phyloP scores from a whole-genome alignment of 2,113 vertebrate species.

The Chinchilla lanigera region DNA sequence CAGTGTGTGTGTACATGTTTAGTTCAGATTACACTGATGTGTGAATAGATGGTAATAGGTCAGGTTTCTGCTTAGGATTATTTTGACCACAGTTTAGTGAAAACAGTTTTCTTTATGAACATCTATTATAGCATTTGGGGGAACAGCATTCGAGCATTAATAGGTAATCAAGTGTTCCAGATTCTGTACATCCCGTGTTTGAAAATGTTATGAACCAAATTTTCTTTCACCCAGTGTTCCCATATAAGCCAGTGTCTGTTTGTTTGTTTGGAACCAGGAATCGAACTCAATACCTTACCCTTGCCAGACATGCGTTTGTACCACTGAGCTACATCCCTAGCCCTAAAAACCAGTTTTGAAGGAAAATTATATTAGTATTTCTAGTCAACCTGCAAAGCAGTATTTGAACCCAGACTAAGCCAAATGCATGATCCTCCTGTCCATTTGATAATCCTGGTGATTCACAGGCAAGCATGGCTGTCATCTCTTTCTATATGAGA shows the following conservation, averaged over 20 bases:
- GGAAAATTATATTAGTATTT: neutral
- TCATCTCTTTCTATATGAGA: neutral
- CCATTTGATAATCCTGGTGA: neutral
- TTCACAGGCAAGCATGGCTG: fast-evolving
- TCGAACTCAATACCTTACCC: too few species aligned
- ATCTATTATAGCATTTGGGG: neutral
- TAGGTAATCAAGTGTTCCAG: neutral
- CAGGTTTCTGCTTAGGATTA: neutral
- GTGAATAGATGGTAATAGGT: neutral
- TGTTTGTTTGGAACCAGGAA: too few species aligned
- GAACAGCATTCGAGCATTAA: neutral
- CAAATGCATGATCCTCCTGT: neutral
- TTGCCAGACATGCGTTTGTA: too few species aligned
- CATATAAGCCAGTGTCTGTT: neutral
- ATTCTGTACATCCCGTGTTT: neutral
- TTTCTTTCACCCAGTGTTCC: neutral
- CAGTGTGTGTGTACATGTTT: neutral
- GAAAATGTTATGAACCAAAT: neutral
- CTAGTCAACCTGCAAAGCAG: neutral
- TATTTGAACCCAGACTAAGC: neutral
- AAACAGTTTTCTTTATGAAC: neutral
- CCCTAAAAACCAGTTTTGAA: neutral
- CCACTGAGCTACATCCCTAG: too few species aligned
- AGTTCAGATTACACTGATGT: neutral
- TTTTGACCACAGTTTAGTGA: neutral